These are phyloP conservation scores for Paramuricea clavata DNA, from an alignment of 92 coral and sea anemone species.

Conservation along the genomic window DNA sequence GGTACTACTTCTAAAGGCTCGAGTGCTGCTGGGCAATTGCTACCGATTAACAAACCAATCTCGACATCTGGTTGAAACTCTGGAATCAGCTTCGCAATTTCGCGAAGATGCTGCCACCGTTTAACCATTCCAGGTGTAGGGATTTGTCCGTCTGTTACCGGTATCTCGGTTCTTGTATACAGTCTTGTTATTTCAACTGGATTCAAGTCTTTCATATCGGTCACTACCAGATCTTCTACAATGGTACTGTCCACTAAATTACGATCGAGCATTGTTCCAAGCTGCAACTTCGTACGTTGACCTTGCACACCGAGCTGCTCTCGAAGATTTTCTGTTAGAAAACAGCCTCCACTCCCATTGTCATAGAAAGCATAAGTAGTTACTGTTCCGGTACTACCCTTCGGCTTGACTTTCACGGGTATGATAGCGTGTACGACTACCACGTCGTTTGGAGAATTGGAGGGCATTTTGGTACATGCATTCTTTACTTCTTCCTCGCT, in stretches of 20 bases:
- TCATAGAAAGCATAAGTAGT: constrained; percentile 79
- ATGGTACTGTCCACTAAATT: too few relatives aligned
- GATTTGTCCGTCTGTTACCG: not conserved
- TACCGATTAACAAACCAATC: too few relatives aligned
- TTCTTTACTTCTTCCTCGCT: constrained; percentile 6
- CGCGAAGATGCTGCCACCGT: constrained; percentile 56
- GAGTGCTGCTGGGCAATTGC: too few relatives aligned
- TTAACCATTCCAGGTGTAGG: not conserved
- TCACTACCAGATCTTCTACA: too few relatives aligned
- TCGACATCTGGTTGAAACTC: constrained; percentile 61
- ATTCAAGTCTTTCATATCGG: too few relatives aligned
- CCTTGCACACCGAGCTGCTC: too few relatives aligned
- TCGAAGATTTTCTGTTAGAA: constrained; percentile 34
- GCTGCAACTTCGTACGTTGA: too few relatives aligned
- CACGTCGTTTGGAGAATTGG: constrained; percentile 38
- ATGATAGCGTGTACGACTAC: constrained; percentile 69
- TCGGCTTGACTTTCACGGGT: constrained; percentile 66
- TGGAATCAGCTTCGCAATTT: constrained; percentile 49
- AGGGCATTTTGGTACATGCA: constrained; percentile 43
- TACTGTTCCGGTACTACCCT: constrained; percentile 44
- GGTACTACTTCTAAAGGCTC: too few relatives aligned
- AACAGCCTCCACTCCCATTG: constrained; percentile 74
- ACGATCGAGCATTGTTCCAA: too few relatives aligned
- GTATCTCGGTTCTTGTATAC: too few relatives aligned
- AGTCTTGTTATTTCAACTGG: too few relatives aligned